Conservation (phyloP, 1,140 invertebrate genomes). For the Drosophila mauritiana region DNA sequence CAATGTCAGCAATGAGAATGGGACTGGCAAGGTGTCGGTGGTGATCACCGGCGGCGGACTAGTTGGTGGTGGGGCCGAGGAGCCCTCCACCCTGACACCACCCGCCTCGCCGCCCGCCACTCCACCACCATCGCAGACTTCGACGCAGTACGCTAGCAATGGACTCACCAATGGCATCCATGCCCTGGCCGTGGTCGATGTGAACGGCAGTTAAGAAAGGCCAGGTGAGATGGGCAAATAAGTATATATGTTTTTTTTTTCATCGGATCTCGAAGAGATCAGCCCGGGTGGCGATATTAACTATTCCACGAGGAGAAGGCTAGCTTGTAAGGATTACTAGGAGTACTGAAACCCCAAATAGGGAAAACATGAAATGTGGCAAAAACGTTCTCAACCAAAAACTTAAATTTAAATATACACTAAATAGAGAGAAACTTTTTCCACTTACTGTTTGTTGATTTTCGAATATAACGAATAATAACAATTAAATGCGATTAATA, state of each 20-base stretch:
- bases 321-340: slow-evolving; percentile 17
- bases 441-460: slow-evolving; percentile 78
- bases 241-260: slow-evolving; percentile 5
- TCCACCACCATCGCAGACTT: slow-evolving; percentile 38
- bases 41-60: neutral
- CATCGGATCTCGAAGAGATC: slow-evolving; percentile 26
- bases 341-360: slow-evolving; percentile 12
- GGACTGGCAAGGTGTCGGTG: slow-evolving; percentile 16
- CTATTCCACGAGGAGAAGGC: neutral
- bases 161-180: slow-evolving; percentile 63
- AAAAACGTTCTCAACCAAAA: neutral
- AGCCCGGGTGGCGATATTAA: neutral
- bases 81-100: slow-evolving; percentile 69
- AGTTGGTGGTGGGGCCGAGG: slow-evolving; percentile 15
- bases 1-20: slow-evolving; percentile 22
- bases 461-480: slow-evolving; percentile 53
- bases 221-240: slow-evolving; percentile 1
- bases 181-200: slow-evolving; percentile 52
- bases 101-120: slow-evolving; percentile 74
- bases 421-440: slow-evolving; percentile 49
- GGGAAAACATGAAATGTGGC: neutral
- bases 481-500: slow-evolving; percentile 56
- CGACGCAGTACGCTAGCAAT: slow-evolving; percentile 35
- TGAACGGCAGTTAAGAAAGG: slow-evolving; percentile 78
- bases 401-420: slow-evolving; percentile 27